A percentile compares a stretch with the other conserved stretches of the same genome.
phyloP scores from a whole-genome alignment of 2,113 vertebrate genomes.

The Cervus canadensis region DNA sequence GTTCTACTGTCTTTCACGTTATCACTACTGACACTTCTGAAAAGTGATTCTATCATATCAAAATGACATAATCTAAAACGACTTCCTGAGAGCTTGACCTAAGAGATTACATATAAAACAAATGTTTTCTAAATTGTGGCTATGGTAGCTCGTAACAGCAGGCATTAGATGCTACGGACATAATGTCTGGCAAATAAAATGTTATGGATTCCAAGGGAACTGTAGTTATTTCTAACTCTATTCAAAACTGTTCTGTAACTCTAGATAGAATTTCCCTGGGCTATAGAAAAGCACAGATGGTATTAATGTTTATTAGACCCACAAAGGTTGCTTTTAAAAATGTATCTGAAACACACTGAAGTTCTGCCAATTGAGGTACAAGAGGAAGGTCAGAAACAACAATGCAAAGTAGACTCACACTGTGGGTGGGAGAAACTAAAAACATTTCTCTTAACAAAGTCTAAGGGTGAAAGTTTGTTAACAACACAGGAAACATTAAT shows the following conservation, averaged over 20 bases:
- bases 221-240: slow-evolving; percentile 36
- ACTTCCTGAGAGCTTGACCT: slow-evolving; percentile 48
- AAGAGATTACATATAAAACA: slow-evolving; percentile 29
- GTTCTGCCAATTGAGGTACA: background rate
- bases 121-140: slow-evolving; percentile 11
- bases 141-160: slow-evolving; percentile 16
- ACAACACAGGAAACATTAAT: background rate
- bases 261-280: slow-evolving; percentile 29
- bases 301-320: slow-evolving; percentile 42
- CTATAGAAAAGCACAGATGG: slow-evolving; percentile 41
- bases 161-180: background rate
- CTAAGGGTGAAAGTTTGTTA: background rate
- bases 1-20: background rate
- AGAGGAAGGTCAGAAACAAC: background rate
- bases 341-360: background rate
- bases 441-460: background rate
- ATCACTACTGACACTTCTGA: background rate
- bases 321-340: slow-evolving; percentile 32
- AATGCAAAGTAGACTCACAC: background rate
- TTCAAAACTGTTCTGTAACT: slow-evolving; percentile 34
- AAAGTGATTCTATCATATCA: slow-evolving; percentile 4
- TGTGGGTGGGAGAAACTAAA: background rate
- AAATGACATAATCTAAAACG: slow-evolving; percentile 26
- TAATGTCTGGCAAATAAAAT: slow-evolving; percentile 50
- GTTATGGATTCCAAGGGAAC: slow-evolving; percentile 43